A percentile compares a stretch with the other conserved stretches of the same genome.
phyloP scores from a whole-genome alignment of 2,888 invertebrate species.

The Drosophila mayaguana region DNA sequence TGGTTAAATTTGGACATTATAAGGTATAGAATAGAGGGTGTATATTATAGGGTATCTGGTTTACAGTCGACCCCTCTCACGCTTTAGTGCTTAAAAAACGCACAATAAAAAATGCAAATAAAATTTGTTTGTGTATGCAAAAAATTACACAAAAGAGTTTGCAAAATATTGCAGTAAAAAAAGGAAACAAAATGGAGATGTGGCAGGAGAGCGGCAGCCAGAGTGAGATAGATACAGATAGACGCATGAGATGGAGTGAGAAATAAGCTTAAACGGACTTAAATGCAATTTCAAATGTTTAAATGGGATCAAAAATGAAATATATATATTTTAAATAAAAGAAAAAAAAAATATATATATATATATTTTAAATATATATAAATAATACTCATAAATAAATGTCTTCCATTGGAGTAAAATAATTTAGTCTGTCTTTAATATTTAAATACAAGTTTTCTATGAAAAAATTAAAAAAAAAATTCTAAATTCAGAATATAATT shows the following conservation, averaged over 20 bases:
- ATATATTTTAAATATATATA: too few species aligned
- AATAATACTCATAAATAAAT: too few species aligned
- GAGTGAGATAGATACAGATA: conserved; percentile 9
- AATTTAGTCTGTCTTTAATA: too few species aligned
- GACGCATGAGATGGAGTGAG: conserved; percentile 7
- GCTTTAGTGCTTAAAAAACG: conserved; percentile 42
- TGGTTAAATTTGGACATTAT: not conserved
- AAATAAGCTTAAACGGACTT: conserved; percentile 30
- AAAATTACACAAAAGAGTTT: conserved; percentile 69
- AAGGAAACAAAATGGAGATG: conserved; percentile 37
- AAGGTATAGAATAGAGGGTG: too few species aligned
- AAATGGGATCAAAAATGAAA: conserved; percentile 14
- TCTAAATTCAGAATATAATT: too few species aligned
- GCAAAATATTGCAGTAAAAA: conserved; percentile 45
- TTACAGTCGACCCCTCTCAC: conserved; percentile 1
- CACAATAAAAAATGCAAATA: conserved; percentile 38
- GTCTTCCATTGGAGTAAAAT: too few species aligned
- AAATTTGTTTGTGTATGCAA: conserved; percentile 67
- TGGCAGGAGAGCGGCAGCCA: not conserved
- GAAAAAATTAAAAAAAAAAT: too few species aligned
- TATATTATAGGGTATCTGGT: conserved; percentile 28
- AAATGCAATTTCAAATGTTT: conserved; percentile 34
- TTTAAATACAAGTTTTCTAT: too few species aligned
- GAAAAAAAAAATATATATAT: too few species aligned
- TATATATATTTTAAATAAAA: not conserved